Percentiles rank a stretch among this genome's conserved stretches.
These are phyloP conservation scores for Macrostomum lignano DNA, from an alignment of 1,140 invertebrate species.

Conservation along the genomic window DNA sequence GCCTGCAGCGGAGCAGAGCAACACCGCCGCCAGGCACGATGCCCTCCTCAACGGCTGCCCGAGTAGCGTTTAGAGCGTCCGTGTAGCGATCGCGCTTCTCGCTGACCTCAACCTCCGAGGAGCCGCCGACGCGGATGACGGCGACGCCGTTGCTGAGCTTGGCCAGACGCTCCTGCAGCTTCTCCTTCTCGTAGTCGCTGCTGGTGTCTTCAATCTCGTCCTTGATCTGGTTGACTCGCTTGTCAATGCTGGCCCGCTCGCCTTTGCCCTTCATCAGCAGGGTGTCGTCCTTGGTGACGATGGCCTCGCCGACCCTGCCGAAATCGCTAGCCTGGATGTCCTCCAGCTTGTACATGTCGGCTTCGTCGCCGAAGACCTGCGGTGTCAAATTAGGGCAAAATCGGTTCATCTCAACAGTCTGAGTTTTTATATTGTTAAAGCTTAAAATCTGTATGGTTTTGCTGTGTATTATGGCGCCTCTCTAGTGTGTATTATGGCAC, in stretches of 20 bases:
- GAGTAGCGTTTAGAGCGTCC: slow-evolving; percentile 85
- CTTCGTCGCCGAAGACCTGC: slow-evolving; percentile 81
- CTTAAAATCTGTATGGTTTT: too few relatives aligned
- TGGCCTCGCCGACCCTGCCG: slow-evolving; percentile 70
- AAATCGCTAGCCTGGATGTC: slow-evolving; percentile 58
- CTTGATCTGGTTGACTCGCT: slow-evolving; percentile 59
- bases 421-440: too few relatives aligned
- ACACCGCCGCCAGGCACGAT: slow-evolving; percentile 93
- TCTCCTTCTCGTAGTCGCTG: slow-evolving; percentile 97
- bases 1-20: slow-evolving; percentile 61
- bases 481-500: too few relatives aligned
- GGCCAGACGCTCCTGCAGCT: slow-evolving; percentile 77
- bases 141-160: slow-evolving; percentile 74
- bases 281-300: slow-evolving; percentile 93
- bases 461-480: too few relatives aligned
- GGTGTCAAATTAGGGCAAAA: too few relatives aligned
- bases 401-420: too few relatives aligned
- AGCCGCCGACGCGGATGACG: slow-evolving; percentile 72
- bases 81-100: slow-evolving; percentile 97
- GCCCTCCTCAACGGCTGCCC: slow-evolving; percentile 92
- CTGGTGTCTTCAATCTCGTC: slow-evolving; percentile 76
- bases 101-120: slow-evolving; percentile 89
- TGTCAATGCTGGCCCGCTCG: slow-evolving; percentile 53
- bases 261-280: slow-evolving; percentile 61
- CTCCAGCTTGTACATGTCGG: slow-evolving; percentile 73